Conservation (phyloP, 2,797 vertebrate genomes). For the Lates japonicus region DNA sequence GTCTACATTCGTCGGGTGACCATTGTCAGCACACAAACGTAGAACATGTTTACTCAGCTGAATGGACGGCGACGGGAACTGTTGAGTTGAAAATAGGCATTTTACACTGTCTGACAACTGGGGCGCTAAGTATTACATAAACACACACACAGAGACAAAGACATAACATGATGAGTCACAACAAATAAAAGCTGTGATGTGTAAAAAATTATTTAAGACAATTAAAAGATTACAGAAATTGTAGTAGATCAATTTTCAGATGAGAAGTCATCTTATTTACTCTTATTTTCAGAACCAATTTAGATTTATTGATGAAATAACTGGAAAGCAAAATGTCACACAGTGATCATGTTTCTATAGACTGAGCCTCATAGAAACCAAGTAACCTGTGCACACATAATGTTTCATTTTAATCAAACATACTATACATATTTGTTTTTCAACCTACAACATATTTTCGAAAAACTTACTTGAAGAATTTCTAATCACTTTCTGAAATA, state of each 20-base stretch:
- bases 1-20: slow-evolving; percentile 11
- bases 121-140: background rate
- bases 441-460: too few relatives aligned
- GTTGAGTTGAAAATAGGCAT: background rate
- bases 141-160: background rate
- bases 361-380: background rate
- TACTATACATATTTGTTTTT: background rate
- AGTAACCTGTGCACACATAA: background rate
- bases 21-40: slow-evolving; percentile 35
- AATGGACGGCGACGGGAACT: slow-evolving; percentile 9
- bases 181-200: background rate
- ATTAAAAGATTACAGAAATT: background rate
- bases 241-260: background rate
- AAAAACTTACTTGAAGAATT: too few relatives aligned
- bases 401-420: background rate
- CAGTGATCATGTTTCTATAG: background rate
- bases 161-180: background rate
- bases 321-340: background rate
- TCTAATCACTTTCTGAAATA: too few relatives aligned
- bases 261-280: background rate
- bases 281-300: background rate
- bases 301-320: background rate
- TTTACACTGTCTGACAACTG: background rate
- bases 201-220: background rate
- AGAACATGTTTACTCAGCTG: slow-evolving; percentile 27